phyloP scores from a whole-genome alignment of 2,797 vertebrate species.

The Sitta carolinensis region DNA sequence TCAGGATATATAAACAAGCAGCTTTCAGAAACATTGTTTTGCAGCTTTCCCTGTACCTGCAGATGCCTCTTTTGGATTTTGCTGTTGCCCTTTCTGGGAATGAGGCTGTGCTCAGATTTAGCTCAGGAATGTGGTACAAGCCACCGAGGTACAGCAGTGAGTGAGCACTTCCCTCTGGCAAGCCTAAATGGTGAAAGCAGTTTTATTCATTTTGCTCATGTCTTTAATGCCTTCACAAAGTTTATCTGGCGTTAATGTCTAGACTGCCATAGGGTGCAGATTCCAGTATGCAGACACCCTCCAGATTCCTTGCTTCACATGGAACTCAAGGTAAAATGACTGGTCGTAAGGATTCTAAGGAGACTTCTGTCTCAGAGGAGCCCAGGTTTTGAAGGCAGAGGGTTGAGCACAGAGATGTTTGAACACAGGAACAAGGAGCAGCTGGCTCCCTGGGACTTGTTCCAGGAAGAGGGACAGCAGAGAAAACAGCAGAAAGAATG shows the following conservation, averaged over 20 bases:
- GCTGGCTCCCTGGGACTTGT: conserved; percentile 27
- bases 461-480: conserved; percentile 42
- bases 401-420: conserved; percentile 37
- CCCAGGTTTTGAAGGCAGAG: conserved; percentile 13
- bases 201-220: neutral
- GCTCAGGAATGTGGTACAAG: neutral
- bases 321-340: neutral
- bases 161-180: neutral
- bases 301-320: neutral
- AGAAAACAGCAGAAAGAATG: conserved; percentile 50
- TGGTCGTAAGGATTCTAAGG: neutral
- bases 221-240: neutral
- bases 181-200: neutral
- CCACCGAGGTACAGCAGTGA: neutral
- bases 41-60: neutral
- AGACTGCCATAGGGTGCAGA: neutral
- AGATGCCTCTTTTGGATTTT: neutral
- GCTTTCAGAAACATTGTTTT: neutral
- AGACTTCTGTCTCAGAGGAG: neutral
- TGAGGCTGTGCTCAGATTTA: neutral
- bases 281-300: neutral
- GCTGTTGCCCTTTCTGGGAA: neutral
- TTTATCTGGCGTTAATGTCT: neutral
- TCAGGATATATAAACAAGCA: neutral
- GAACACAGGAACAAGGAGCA: conserved; percentile 28